These are phyloP conservation scores for Chaetorhynchus papuensis DNA, from an alignment of 2,113 vertebrate species.

Conservation along the genomic window DNA sequence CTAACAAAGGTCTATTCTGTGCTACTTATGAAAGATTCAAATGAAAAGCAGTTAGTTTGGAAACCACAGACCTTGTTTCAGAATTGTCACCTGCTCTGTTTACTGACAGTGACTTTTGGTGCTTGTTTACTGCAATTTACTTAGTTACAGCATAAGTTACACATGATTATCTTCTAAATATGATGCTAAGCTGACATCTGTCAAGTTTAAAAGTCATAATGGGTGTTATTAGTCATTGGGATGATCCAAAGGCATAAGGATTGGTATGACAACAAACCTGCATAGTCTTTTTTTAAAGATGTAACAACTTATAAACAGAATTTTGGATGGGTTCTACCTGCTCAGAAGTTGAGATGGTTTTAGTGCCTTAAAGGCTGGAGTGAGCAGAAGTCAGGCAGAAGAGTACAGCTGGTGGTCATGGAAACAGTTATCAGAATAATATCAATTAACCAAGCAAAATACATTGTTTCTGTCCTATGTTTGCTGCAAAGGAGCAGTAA, in stretches of 20 bases:
- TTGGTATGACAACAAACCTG: not conserved
- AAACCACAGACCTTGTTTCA: conserved; percentile 27
- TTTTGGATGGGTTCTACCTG: not conserved
- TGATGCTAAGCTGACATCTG: conserved; percentile 26
- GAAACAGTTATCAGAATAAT: not conserved
- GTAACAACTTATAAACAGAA: not conserved
- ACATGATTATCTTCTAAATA: conserved; percentile 35
- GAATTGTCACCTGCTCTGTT: conserved; percentile 4
- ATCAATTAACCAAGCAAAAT: not conserved
- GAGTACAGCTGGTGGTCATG: not conserved
- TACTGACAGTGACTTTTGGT: conserved; percentile 46
- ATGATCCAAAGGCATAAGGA: conserved; percentile 13
- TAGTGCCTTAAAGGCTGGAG: not conserved
- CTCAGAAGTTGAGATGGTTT: not conserved
- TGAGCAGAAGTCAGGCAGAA: not conserved
- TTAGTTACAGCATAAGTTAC: conserved; percentile 48
- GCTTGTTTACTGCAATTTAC: conserved; percentile 56
- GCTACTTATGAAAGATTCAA: conserved; percentile 3
- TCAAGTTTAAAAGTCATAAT: conserved; percentile 51
- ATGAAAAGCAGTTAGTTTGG: conserved; percentile 26
- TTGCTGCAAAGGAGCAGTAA: not conserved
- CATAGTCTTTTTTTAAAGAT: not conserved
- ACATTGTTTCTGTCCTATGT: not conserved
- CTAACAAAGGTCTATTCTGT: conserved; percentile 10
- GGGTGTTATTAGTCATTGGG: conserved; percentile 27